These are phyloP conservation scores for Ophion ventricosus DNA, from an alignment of 2,888 invertebrate genomes.

Conservation along the genomic window DNA sequence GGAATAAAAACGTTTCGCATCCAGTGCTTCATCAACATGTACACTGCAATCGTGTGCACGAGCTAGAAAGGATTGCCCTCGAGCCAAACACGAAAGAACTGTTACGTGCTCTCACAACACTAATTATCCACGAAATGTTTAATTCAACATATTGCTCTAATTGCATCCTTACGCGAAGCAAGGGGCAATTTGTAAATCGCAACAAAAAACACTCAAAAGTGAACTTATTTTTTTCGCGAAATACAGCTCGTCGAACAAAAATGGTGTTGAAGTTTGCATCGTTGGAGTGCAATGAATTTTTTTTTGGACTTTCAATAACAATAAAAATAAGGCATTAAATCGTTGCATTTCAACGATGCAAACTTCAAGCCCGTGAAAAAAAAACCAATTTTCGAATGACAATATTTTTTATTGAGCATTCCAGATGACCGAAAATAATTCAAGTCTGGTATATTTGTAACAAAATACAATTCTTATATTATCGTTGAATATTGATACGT, in stretches of 20 bases:
- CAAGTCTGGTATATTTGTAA: background rate
- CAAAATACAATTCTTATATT: background rate
- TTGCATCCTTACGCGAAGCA: background rate
- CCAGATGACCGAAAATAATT: background rate
- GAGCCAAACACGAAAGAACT: background rate
- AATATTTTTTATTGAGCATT: background rate
- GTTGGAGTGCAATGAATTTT: too few relatives aligned
- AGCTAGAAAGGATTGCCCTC: too few relatives aligned
- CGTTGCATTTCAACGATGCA: too few relatives aligned
- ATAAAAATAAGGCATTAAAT: too few relatives aligned
- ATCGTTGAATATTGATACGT: background rate
- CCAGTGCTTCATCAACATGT: too few relatives aligned
- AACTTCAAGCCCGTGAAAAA: too few relatives aligned
- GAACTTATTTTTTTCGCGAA: background rate
- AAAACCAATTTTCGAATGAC: background rate
- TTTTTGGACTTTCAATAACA: too few relatives aligned
- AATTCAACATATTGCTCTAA: background rate
- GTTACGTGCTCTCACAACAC: background rate
- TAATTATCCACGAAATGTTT: background rate
- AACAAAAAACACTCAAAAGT: background rate
- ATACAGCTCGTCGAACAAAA: background rate
- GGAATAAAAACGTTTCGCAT: too few relatives aligned
- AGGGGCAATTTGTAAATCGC: background rate
- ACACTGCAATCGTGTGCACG: too few relatives aligned
- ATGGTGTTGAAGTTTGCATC: too few relatives aligned